Evolutionary conservation across 2,113 vertebrate genomes (phyloP).

Genomic region (Glaucomys volans): DNA sequence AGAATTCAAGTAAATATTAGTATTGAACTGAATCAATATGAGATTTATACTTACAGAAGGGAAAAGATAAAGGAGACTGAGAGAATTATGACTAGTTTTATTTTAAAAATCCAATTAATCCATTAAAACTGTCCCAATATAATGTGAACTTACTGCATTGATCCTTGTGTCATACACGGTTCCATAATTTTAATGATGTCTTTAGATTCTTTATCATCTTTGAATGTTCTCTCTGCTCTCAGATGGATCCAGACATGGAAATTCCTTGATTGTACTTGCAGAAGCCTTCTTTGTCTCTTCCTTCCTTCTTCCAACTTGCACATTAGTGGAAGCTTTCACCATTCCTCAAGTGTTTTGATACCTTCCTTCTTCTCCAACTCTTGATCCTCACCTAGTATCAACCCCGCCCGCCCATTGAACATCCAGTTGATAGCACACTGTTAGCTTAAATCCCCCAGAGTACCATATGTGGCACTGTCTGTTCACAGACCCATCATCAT

Average conservation of each 20-base stretch:
- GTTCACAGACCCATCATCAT: background rate
- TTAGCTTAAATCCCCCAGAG: background rate
- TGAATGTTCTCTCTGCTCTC: background rate
- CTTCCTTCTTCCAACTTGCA: background rate
- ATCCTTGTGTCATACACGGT: background rate
- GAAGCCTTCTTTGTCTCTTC: background rate
- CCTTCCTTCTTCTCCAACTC: background rate
- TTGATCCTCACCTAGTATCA: background rate
- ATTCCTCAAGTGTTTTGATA: background rate
- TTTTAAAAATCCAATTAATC: background rate
- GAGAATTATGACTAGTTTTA: background rate
- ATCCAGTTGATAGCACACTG: background rate
- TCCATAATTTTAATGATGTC: background rate
- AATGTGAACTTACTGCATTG: background rate
- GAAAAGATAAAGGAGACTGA: background rate
- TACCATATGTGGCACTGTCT: background rate
- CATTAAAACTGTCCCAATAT: background rate
- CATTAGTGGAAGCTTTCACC: background rate
- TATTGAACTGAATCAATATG: slow-evolving; percentile 32
- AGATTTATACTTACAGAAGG: background rate
- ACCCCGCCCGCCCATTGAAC: no score
- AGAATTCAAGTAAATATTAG: slow-evolving; percentile 31
- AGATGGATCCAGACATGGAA: background rate
- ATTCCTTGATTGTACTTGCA: background rate
- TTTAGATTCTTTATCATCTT: background rate